These are phyloP conservation scores for Psephotus haematonotus DNA, from an alignment of 2,113 vertebrate species.

Conservation along the genomic window DNA sequence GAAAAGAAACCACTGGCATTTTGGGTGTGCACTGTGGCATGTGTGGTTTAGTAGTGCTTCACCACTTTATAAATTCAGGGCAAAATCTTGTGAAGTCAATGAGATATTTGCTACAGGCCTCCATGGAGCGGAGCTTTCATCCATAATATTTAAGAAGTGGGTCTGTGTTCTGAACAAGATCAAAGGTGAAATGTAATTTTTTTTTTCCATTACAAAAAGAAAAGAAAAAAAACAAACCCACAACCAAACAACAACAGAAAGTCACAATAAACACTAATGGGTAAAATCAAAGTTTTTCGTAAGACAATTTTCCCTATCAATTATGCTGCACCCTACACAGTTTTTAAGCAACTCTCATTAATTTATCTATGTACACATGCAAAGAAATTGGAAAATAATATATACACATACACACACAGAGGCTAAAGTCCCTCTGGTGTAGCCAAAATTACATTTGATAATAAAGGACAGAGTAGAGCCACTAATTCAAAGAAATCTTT, in stretches of 20 bases:
- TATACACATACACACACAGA: neutral
- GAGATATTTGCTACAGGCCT: neutral
- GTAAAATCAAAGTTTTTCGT: neutral
- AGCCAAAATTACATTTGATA: neutral
- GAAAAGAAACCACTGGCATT: constrained; percentile 38
- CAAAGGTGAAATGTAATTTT: neutral
- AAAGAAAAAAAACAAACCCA: no score
- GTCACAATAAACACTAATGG: neutral
- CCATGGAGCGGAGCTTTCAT: neutral
- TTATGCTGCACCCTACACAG: neutral
- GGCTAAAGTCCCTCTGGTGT: neutral
- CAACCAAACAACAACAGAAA: neutral
- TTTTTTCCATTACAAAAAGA: neutral
- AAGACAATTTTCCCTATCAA: neutral
- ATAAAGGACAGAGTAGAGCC: neutral
- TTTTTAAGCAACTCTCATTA: neutral
- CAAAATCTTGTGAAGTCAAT: neutral
- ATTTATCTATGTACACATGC: neutral
- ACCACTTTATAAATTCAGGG: neutral
- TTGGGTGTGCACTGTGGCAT: neutral
- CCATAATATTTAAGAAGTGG: neutral
- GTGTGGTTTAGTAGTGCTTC: neutral
- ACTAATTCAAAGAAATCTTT: neutral
- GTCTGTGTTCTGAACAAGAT: neutral
- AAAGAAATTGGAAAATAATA: neutral